These are phyloP conservation scores for Trematomus loennbergii DNA, from an alignment of 2,113 vertebrate species.

Conservation along the genomic window DNA sequence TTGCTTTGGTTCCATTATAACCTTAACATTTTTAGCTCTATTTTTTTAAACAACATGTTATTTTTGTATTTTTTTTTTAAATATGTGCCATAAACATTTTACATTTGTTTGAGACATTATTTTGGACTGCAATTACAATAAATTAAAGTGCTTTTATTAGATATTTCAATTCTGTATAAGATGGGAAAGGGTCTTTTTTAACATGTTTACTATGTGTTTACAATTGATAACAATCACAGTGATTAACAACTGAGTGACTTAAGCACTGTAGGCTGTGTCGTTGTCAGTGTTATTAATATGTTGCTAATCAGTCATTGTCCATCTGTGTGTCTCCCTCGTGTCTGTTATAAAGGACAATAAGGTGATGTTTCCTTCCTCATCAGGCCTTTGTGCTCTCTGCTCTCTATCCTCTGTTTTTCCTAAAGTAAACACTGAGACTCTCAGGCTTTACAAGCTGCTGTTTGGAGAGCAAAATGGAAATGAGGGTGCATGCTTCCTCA, in stretches of 20 bases:
- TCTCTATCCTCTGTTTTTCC: conserved; percentile 21
- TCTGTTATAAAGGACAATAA: conserved; percentile 91
- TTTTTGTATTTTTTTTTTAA: neutral
- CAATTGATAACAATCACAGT: neutral
- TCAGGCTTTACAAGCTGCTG: conserved; percentile 74
- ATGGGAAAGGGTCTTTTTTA: neutral
- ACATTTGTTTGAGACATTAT: neutral
- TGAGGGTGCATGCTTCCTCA: conserved; percentile 28
- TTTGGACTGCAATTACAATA: neutral
- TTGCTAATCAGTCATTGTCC: conserved; percentile 50
- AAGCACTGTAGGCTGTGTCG: neutral
- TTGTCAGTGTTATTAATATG: conserved; percentile 32
- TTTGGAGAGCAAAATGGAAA: conserved; percentile 76
- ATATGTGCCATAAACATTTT: neutral
- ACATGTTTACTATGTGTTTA: neutral
- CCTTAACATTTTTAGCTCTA: neutral
- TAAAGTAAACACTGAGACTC: conserved; percentile 67
- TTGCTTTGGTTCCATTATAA: neutral
- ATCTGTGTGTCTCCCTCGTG: conserved; percentile 68
- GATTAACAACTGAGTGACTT: neutral
- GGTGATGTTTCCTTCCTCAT: conserved; percentile 88
- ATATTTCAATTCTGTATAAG: neutral
- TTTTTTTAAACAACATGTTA: no score
- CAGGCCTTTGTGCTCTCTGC: conserved; percentile 24
- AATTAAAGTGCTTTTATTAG: neutral